Evolutionary conservation across 2,113 vertebrate genomes (phyloP).

Genomic region (Onychostruthus taczanowskii): DNA sequence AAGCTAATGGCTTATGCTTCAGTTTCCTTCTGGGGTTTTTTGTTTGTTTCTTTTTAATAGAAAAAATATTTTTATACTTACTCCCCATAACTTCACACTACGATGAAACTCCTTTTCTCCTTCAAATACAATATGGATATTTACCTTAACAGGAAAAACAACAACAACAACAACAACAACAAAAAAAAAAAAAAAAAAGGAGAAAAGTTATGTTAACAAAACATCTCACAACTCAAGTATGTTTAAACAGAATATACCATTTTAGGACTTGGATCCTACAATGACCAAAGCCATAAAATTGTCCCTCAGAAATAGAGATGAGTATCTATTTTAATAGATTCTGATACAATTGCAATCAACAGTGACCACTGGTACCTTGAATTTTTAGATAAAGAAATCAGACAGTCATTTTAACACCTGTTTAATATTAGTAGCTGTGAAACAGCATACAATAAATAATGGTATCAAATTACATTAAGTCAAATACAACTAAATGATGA

Average conservation of each 20-base stretch:
- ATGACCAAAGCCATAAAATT: neutral
- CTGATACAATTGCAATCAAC: neutral
- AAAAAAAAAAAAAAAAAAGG: neutral
- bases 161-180: neutral
- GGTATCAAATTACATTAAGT: neutral
- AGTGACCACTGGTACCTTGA: neutral
- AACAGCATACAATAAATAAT: neutral
- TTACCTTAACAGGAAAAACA: slow-evolving; percentile 75
- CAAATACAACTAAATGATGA: neutral
- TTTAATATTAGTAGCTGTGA: neutral
- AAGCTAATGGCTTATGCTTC: neutral
- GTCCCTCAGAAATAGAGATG: neutral
- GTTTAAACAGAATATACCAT: neutral
- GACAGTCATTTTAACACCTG: neutral
- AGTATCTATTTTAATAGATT: neutral
- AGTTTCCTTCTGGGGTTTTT: neutral
- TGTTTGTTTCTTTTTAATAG: neutral
- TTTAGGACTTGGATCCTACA: neutral
- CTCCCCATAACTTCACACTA: slow-evolving; percentile 92
- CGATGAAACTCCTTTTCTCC: slow-evolving; percentile 93
- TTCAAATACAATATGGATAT: slow-evolving; percentile 92
- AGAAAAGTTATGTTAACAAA: neutral
- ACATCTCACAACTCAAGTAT: neutral
- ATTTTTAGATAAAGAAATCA: neutral
- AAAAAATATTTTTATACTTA: slow-evolving; percentile 75